Conservation (phyloP, 1,140 invertebrate species). For the Ostrea edulis region DNA sequence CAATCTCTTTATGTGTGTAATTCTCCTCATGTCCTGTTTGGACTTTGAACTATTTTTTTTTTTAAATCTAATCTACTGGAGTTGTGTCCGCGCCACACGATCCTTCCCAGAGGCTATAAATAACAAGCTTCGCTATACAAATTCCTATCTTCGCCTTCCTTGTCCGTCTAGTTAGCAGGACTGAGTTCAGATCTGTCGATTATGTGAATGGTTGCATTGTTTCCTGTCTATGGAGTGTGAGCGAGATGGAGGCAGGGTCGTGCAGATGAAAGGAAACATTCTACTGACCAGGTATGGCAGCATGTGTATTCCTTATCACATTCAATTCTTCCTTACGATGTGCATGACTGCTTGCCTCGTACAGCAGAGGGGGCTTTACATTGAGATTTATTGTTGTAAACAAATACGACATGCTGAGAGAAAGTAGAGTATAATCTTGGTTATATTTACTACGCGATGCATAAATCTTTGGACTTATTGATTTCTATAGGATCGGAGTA, state of each 20-base stretch:
- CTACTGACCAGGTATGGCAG: neutral
- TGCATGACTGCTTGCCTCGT: neutral
- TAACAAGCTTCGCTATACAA: neutral
- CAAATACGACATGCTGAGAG: neutral
- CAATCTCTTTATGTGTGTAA: too few relatives aligned
- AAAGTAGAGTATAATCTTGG: neutral
- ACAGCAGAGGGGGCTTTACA: neutral
- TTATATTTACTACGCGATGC: neutral
- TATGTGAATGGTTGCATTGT: neutral
- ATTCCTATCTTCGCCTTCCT: neutral
- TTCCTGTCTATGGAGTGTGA: neutral
- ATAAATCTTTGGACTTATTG: neutral
- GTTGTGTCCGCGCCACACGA: neutral
- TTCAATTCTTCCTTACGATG: neutral
- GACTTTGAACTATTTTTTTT: too few relatives aligned
- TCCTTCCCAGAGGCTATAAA: neutral
- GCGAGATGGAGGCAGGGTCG: neutral
- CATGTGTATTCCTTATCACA: neutral
- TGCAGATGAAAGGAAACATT: neutral
- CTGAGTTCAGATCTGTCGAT: neutral
- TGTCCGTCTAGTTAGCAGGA: neutral
- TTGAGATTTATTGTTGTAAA: slow-evolving; percentile 17
- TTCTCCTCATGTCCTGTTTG: too few relatives aligned
- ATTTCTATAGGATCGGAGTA: neutral
- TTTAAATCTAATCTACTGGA: neutral